Percentiles rank a stretch among this genome's conserved stretches.
Evolutionary conservation across 2,797 vertebrate genomes (phyloP).

Genomic region (Calcarius lapponicus): DNA sequence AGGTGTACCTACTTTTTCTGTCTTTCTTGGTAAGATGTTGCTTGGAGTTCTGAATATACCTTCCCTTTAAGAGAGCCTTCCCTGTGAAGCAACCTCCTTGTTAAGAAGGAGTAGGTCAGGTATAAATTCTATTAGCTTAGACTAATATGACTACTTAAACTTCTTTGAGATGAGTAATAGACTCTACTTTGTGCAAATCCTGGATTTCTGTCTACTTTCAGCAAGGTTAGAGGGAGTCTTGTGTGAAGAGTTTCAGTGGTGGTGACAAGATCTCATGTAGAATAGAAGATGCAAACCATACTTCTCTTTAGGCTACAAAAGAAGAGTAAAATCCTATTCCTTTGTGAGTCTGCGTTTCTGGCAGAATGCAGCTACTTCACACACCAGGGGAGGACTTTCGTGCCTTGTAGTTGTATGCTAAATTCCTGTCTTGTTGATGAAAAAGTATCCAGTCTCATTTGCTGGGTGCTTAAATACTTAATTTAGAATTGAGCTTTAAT

Average conservation of each 20-base stretch:
- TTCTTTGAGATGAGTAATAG: not conserved
- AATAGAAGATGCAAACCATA: not conserved
- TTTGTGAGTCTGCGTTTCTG: not conserved
- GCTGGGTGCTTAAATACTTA: not conserved
- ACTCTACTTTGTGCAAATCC: not conserved
- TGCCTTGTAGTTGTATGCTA: not conserved
- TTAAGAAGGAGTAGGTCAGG: not conserved
- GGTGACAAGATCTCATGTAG: not conserved
- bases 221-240: not conserved
- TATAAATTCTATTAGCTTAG: not conserved
- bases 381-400: not conserved
- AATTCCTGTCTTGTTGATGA: not conserved
- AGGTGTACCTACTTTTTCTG: constrained; percentile 47
- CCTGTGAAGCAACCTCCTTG: not conserved
- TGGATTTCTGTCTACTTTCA: not conserved
- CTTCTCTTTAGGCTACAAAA: not conserved
- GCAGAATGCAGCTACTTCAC: not conserved
- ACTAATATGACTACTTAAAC: not conserved
- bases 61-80: not conserved
- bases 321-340: not conserved
- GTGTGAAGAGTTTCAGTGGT: not conserved
- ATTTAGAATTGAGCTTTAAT: not conserved
- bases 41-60: not conserved
- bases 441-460: not conserved
- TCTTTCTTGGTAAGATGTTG: constrained; percentile 12